Percentiles rank a stretch among this genome's conserved stretches.
Evolutionary conservation across 2,113 vertebrate genomes (phyloP).

Genomic region (Passer domesticus): DNA sequence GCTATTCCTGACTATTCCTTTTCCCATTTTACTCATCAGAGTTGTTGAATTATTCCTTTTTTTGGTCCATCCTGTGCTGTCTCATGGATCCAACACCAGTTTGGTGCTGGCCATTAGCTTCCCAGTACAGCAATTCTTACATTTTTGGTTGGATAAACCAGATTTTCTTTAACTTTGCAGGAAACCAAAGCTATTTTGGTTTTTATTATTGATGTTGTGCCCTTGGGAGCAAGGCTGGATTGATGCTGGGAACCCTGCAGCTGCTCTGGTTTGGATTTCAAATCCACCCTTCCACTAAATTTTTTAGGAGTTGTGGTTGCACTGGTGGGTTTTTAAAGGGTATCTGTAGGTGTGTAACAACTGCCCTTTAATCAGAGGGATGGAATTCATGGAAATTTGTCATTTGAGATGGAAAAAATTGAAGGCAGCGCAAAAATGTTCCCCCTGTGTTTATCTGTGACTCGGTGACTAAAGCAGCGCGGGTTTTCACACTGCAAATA

Average conservation of each 20-base stretch:
- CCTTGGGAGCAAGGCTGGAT: not conserved
- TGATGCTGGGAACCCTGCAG: not conserved
- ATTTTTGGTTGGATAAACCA: not conserved
- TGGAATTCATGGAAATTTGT: not conserved
- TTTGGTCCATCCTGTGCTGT: not conserved
- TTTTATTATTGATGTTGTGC: not conserved
- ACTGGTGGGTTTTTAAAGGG: not conserved
- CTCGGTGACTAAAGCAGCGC: not conserved
- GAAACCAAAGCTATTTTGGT: not conserved
- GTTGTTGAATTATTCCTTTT: not conserved
- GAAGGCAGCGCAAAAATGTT: not conserved
- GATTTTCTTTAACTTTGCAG: not conserved
- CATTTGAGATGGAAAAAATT: not conserved
- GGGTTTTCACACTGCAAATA: not conserved
- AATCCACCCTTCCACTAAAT: not conserved
- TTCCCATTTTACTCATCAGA: not conserved
- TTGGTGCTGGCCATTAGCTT: not conserved
- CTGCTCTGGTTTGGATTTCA: not conserved
- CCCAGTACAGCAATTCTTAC: not conserved
- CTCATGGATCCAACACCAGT: not conserved
- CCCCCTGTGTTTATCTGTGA: not conserved
- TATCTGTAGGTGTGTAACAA: not conserved
- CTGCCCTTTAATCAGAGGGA: not conserved
- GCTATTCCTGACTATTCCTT: not conserved
- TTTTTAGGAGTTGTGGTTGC: not conserved